Evolutionary conservation across 2,888 invertebrate genomes (phyloP).

Genomic region (Heliconius charithonia): DNA sequence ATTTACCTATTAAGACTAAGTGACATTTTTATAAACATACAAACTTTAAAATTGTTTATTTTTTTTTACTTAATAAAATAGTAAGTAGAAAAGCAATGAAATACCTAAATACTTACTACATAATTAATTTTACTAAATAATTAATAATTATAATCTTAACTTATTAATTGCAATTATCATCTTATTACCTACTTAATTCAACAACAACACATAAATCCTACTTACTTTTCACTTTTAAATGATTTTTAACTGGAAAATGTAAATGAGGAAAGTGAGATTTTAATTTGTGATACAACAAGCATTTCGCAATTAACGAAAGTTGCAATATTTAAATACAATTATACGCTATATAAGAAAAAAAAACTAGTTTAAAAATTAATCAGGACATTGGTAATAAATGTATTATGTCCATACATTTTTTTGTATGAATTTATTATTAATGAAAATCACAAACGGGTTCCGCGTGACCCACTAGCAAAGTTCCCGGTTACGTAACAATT

Average conservation of each 20-base stretch:
- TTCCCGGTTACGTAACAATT: constrained; percentile 44
- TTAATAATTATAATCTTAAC: background rate
- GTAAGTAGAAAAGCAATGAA: too few relatives aligned
- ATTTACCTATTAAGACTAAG: background rate
- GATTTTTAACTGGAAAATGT: constrained; percentile 17
- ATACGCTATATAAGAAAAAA: background rate
- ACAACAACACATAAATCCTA: background rate
- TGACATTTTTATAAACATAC: background rate
- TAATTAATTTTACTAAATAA: too few relatives aligned
- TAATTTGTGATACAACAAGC: constrained; percentile 14
- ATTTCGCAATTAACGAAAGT: constrained; percentile 27
- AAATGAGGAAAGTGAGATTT: constrained; percentile 21
- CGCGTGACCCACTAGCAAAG: constrained; percentile 30
- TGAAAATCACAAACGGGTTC: constrained; percentile 27
- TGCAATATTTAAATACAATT: constrained; percentile 23
- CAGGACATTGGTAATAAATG: background rate
- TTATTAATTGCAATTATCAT: background rate
- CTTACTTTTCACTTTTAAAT: constrained; percentile 8
- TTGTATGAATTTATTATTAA: constrained; percentile 7
- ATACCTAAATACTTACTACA: background rate
- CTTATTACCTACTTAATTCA: background rate
- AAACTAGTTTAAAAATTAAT: constrained; percentile 5
- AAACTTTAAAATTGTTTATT: background rate
- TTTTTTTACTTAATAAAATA: background rate
- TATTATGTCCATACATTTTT: constrained; percentile 1